Evolutionary conservation across 1,140 invertebrate species (phyloP).

Genomic region (Venturia canescens): DNA sequence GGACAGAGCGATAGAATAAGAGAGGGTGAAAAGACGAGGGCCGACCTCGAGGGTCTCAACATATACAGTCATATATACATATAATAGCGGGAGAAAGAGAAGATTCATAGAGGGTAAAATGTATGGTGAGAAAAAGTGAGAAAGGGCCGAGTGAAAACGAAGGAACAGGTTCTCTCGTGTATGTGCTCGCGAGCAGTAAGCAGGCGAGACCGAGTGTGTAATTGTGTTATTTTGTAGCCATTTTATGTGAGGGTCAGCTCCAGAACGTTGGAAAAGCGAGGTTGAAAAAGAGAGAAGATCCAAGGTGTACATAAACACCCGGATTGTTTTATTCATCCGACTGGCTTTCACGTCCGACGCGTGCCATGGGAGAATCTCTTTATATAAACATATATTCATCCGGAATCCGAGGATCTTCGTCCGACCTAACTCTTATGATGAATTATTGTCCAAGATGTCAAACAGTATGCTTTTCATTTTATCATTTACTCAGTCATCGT

Average conservation of each 20-base stretch:
- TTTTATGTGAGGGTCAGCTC: slow-evolving; percentile 72
- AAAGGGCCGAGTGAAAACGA: slow-evolving; percentile 50
- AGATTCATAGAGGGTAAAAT: slow-evolving; percentile 39
- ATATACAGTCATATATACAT: not conserved
- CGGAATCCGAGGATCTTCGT: slow-evolving; percentile 25
- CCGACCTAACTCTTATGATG: slow-evolving; percentile 15
- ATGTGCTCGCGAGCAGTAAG: slow-evolving; percentile 37
- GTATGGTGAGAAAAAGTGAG: slow-evolving; percentile 43
- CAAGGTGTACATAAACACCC: slow-evolving; percentile 73
- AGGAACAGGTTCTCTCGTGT: slow-evolving; percentile 49
- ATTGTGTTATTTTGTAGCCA: slow-evolving; percentile 77
- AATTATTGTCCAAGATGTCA: slow-evolving; percentile 34
- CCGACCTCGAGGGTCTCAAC: slow-evolving; percentile 17
- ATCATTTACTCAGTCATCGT: not conserved
- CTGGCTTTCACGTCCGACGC: slow-evolving; percentile 59
- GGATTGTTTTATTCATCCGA: slow-evolving; percentile 74
- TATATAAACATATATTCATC: slow-evolving; percentile 46
- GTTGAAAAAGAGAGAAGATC: slow-evolving; percentile 7
- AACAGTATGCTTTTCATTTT: not conserved
- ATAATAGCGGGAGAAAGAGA: slow-evolving; percentile 42
- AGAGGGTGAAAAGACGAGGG: slow-evolving; percentile 57
- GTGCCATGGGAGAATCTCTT: slow-evolving; percentile 58
- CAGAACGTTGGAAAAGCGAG: slow-evolving; percentile 55
- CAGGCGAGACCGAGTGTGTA: slow-evolving; percentile 71
- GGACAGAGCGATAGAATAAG: slow-evolving; percentile 47